Evolutionary conservation across 2,888 invertebrate genomes (phyloP), one percentile per base, ranked within the genome.

Genomic region (Pediacus dermestoides): DNA sequence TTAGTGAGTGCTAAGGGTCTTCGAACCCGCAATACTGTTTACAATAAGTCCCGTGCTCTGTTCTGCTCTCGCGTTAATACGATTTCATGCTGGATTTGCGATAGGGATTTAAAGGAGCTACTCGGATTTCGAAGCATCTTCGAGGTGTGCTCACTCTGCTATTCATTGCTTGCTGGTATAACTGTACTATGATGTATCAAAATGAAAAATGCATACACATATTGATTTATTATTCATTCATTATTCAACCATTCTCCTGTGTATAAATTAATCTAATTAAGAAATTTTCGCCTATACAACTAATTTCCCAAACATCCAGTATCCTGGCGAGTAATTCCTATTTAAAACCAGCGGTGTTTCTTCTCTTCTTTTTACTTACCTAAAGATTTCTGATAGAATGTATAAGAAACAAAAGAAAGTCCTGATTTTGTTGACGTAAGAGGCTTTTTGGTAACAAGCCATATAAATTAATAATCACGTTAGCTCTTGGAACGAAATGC

Each of bases 21-120:
- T 61, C 66, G 66, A 67, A 66, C 67, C 68, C 68, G 63, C 66
- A 67, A 68, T 67, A 65, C 67, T 69, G 68, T 68, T 68, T 67
- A 67, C 68, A 67, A 66, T 68, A 66, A 67, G 66, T 63, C 66
- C 63, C 58, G 52, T 56, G 55, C 55, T 55, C 61, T 60, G 62
- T 58, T 64, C 63, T 58, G 65, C 69, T 65, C 61, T 63, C 62
- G 64, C 63, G 66, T 73, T 77, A 77, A 79, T 76, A 74, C 75
- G 77, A 79, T 79, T 79, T 78, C 75, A 77, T 74, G 77, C 73
- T 71, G 76, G 77, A 78, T 78, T 78, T 76, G 71, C 74, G 75
- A 71, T 76, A 75, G 75, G 68, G 77, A 76, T 76, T 75, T 74
- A 61, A 64, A 62, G 62, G 61, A 61, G 70, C 68, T 70, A 59